A percentile compares a stretch with the other conserved stretches of the same genome.
Conservation (phyloP, 2,797 vertebrate species). For the Leptodactylus fallax region DNA sequence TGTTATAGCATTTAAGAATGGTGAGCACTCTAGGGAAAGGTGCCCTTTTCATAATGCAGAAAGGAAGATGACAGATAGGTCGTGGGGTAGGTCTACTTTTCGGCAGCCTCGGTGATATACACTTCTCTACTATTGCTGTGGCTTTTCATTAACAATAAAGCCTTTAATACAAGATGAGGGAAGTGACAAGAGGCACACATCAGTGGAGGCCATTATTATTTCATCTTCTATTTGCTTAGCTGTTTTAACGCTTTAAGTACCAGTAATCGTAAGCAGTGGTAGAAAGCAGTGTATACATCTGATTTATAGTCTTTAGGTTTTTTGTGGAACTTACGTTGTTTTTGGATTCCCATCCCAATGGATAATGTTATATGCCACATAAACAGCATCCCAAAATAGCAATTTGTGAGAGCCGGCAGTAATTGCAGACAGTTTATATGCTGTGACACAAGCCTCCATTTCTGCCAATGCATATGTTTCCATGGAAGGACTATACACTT, state of each 20-base stretch:
- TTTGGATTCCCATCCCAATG: not conserved
- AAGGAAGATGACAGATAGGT: not conserved
- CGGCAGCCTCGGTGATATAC: not conserved
- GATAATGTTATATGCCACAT: not conserved
- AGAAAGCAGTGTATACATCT: not conserved
- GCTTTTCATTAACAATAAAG: not conserved
- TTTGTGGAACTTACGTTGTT: not conserved
- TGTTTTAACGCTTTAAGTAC: conserved; percentile 23
- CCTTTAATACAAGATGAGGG: conserved; percentile 33
- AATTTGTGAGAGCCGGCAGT: not conserved
- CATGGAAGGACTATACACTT: not conserved
- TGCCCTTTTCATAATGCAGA: conserved; percentile 2
- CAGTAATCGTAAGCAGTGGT: not conserved
- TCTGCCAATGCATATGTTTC: not conserved
- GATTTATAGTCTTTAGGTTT: not conserved
- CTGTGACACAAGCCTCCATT: not conserved
- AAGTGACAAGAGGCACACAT: not conserved
- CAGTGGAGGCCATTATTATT: not conserved
- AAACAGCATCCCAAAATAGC: not conserved
- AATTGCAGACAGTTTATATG: not conserved
- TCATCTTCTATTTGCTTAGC: conserved; percentile 12
- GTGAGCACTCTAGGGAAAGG: conserved; percentile 11
- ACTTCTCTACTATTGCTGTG: conserved; percentile 8
- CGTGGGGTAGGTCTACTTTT: not conserved
- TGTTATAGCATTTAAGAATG: conserved; percentile 13